Evolutionary conservation across 2,888 invertebrate species (phyloP).

Genomic region (Arge pagana): DNA sequence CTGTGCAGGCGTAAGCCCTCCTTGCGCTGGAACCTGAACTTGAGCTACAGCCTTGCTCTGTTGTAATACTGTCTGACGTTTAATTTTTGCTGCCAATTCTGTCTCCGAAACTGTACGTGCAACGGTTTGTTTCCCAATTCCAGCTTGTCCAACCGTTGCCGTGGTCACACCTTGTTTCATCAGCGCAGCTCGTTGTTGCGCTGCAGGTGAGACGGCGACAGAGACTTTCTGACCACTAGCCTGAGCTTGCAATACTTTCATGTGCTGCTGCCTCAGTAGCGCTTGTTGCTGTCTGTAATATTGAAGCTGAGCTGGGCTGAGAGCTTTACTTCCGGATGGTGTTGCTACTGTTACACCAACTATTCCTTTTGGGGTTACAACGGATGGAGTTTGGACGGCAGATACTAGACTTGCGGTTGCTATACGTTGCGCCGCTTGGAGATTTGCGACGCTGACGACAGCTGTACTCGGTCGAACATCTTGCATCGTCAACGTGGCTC

Average conservation of each 20-base stretch:
- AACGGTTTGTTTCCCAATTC: conserved; percentile 57
- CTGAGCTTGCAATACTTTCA: conserved; percentile 49
- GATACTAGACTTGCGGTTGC: conserved; percentile 48
- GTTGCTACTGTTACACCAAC: conserved; percentile 61
- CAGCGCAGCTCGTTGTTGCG: conserved; percentile 48
- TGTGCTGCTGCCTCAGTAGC: conserved; percentile 54
- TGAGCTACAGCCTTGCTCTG: conserved; percentile 57
- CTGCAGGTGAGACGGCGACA: conserved; percentile 52
- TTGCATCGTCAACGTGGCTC: conserved; percentile 43
- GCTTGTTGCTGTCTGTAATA: conserved; percentile 68
- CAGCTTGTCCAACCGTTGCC: conserved; percentile 34
- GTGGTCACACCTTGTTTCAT: conserved; percentile 46
- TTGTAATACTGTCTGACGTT: conserved; percentile 59
- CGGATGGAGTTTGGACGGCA: conserved; percentile 42
- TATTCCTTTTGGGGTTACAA: conserved; percentile 49
- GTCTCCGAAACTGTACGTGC: conserved; percentile 63
- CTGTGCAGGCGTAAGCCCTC: conserved; percentile 59
- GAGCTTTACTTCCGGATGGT: conserved; percentile 58
- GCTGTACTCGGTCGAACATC: conserved; percentile 48
- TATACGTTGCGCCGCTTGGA: conserved; percentile 54
- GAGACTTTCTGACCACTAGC: conserved; percentile 53
- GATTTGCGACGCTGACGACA: conserved; percentile 53
- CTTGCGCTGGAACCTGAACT: conserved; percentile 49
- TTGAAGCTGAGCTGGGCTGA: conserved; percentile 64
- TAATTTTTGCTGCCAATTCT: conserved; percentile 66